Conservation (phyloP, 2,888 invertebrate species). For the Chrysina gloriosa region DNA sequence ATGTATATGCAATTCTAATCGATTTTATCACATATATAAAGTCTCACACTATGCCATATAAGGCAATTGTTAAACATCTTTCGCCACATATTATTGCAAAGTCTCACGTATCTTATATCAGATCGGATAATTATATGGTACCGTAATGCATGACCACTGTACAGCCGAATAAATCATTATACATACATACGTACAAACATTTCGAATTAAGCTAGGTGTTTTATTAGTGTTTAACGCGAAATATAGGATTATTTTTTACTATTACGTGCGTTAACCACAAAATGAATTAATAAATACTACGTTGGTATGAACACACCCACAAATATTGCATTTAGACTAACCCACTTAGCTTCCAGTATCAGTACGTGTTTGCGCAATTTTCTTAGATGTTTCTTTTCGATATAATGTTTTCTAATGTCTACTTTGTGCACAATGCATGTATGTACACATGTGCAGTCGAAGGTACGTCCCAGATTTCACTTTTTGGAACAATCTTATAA, state of each 20-base stretch:
- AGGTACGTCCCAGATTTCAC: too few species aligned
- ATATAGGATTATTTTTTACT: neutral
- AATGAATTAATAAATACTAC: neutral
- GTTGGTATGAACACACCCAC: constrained; percentile 3
- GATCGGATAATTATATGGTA: neutral
- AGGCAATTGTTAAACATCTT: neutral
- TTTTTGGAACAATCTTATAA: too few species aligned
- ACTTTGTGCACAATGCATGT: neutral
- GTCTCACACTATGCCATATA: too few species aligned
- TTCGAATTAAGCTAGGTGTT: neutral
- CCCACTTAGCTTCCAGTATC: neutral
- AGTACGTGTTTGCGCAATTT: neutral
- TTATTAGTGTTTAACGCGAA: neutral
- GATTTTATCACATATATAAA: too few species aligned
- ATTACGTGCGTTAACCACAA: neutral
- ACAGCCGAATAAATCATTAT: neutral
- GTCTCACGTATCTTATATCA: neutral
- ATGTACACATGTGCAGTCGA: too few species aligned
- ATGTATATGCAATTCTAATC: too few species aligned
- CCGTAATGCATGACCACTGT: neutral
- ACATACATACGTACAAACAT: neutral
- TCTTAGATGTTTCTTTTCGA: neutral
- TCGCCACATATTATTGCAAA: neutral
- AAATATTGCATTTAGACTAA: neutral
- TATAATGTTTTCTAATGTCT: neutral